Percentiles rank a stretch among this genome's conserved stretches.
Conservation (phyloP, 2,888 invertebrate species). For the Masnerella sp. region DNA sequence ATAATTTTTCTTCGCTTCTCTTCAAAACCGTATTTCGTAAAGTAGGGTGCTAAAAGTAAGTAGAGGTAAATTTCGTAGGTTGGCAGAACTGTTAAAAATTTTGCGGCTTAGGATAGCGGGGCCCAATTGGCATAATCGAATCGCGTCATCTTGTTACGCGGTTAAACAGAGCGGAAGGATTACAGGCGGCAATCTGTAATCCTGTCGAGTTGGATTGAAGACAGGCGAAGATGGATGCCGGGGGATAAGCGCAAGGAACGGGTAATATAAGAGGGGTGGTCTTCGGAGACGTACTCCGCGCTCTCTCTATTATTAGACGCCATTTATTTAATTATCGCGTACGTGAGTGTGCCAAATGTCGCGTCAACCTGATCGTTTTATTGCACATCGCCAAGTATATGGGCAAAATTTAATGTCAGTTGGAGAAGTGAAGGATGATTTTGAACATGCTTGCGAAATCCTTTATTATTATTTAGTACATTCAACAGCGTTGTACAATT, state of each 20-base stretch:
- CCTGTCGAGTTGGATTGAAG: slow-evolving; percentile 49
- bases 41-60: too few species aligned
- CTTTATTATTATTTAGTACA: too few species aligned
- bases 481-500: too few species aligned
- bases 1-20: too few species aligned
- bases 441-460: neutral
- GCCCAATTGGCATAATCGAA: slow-evolving; percentile 49
- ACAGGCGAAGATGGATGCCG: slow-evolving; percentile 29
- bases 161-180: slow-evolving; percentile 56
- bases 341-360: slow-evolving; percentile 17
- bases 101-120: too few species aligned
- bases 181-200: slow-evolving; percentile 54
- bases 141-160: slow-evolving; percentile 54
- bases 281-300: slow-evolving; percentile 8
- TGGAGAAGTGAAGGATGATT: neutral
- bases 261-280: slow-evolving; percentile 38
- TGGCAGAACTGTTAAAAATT: too few species aligned
- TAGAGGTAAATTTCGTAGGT: too few species aligned
- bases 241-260: slow-evolving; percentile 28
- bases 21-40: too few species aligned
- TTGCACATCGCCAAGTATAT: too few species aligned
- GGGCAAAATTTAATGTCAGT: neutral
- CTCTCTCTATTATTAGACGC: slow-evolving; percentile 32
- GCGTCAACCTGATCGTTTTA: slow-evolving; percentile 2
- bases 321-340: slow-evolving; percentile 42